These are phyloP conservation scores for Drosophila sturtevanti DNA, from an alignment of 1,140 invertebrate species.

Conservation along the genomic window DNA sequence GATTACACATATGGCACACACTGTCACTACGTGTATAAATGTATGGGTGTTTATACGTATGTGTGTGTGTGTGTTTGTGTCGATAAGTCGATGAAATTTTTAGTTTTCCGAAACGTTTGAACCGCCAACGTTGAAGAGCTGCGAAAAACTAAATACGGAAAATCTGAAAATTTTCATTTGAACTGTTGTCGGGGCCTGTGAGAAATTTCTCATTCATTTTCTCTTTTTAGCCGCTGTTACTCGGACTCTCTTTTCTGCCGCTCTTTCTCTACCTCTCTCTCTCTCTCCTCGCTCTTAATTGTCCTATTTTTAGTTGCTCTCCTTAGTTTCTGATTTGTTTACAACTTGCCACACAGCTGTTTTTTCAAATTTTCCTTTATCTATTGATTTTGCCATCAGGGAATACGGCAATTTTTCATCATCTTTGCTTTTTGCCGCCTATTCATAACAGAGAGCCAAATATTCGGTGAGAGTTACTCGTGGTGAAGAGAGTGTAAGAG, in stretches of 20 bases:
- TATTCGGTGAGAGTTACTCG: background rate
- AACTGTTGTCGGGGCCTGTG: conserved; percentile 12
- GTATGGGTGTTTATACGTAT: conserved; percentile 32
- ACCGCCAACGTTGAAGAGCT: conserved; percentile 75
- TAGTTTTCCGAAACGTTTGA: conserved; percentile 44
- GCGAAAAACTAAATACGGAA: conserved; percentile 68
- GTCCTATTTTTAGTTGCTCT: conserved; percentile 50
- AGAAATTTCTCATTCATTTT: background rate
- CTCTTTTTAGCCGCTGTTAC: conserved; percentile 32
- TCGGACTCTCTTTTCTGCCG: conserved; percentile 1
- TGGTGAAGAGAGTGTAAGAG: background rate
- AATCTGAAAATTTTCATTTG: conserved; percentile 28
- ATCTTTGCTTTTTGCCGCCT: conserved; percentile 50
- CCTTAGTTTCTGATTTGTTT: conserved; percentile 40
- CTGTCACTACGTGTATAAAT: conserved; percentile 41
- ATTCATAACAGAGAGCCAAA: conserved; percentile 67
- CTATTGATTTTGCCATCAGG: conserved; percentile 72
- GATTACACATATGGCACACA: conserved; percentile 78
- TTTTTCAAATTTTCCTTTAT: conserved; percentile 44
- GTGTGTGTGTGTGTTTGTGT: conserved; percentile 17
- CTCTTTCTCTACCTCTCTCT: conserved; percentile 3
- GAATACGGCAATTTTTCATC: conserved; percentile 35
- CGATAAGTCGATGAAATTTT: conserved; percentile 22
- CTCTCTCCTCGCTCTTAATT: conserved; percentile 16
- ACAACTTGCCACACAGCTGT: conserved; percentile 64